These are phyloP conservation scores for Tiaroga cobitis DNA, from an alignment of 2,797 vertebrate species.

Conservation along the genomic window DNA sequence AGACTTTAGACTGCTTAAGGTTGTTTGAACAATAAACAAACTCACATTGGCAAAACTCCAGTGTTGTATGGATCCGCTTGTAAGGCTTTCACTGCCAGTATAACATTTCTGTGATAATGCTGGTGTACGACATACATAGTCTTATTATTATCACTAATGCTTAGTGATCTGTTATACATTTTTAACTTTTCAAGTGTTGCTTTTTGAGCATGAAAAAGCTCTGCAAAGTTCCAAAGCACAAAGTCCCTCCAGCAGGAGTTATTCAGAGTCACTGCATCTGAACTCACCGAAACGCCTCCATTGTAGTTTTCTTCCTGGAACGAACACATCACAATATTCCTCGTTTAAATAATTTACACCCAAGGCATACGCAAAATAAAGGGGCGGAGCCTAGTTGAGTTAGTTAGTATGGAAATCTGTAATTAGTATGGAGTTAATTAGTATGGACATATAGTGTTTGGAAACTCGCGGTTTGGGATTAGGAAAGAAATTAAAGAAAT, in stretches of 20 bases:
- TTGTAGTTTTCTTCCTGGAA: background rate
- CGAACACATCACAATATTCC: background rate
- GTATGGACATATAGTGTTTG: no score
- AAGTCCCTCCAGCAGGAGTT: background rate
- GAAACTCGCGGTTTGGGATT: background rate
- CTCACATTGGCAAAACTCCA: background rate
- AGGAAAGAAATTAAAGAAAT: rapidly evolving
- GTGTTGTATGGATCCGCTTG: background rate
- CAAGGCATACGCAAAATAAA: no score
- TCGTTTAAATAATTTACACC: background rate
- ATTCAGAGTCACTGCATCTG: background rate
- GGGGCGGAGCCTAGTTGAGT: no score
- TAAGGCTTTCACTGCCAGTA: background rate
- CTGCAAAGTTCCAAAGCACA: no score
- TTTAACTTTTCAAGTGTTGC: background rate
- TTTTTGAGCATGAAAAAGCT: background rate
- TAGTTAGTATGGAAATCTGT: no score
- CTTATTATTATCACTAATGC: background rate
- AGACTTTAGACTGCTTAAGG: conserved; percentile 14
- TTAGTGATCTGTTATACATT: background rate
- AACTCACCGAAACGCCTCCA: background rate
- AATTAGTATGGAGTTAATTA: no score
- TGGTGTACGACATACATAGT: background rate
- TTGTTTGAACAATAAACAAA: conserved; percentile 20
- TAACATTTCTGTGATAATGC: conserved; percentile 5